These are phyloP conservation scores for Aegithalos caudatus DNA, from an alignment of 2,113 vertebrate species.

Conservation along the genomic window DNA sequence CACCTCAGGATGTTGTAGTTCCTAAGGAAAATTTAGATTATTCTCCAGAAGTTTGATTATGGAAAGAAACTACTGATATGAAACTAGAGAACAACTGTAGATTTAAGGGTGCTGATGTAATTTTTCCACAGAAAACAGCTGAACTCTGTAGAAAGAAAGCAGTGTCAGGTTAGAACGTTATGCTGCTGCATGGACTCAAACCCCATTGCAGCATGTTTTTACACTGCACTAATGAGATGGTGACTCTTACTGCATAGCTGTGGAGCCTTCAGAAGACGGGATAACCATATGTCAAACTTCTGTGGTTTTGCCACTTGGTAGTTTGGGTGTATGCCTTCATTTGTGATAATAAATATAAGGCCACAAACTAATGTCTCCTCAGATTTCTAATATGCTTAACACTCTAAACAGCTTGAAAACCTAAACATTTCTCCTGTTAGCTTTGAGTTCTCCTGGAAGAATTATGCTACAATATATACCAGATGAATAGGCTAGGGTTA, in stretches of 20 bases:
- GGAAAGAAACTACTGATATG: background rate
- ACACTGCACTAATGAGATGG: background rate
- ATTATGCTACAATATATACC: background rate
- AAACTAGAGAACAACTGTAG: background rate
- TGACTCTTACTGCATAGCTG: background rate
- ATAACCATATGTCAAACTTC: constrained; percentile 5
- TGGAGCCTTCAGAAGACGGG: background rate
- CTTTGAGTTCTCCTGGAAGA: background rate
- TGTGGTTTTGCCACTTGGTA: constrained; percentile 25
- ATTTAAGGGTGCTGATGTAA: background rate
- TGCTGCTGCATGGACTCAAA: background rate
- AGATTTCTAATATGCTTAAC: constrained; percentile 16
- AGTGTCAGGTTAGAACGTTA: background rate
- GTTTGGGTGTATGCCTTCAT: background rate
- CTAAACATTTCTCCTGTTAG: constrained; percentile 34
- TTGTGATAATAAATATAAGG: constrained; percentile 55
- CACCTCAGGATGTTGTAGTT: background rate
- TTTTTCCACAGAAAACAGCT: background rate
- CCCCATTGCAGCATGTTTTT: background rate
- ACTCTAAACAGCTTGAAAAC: constrained; percentile 36
- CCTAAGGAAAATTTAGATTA: background rate
- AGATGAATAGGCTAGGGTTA: background rate
- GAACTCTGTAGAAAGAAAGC: background rate
- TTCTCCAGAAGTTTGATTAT: background rate
- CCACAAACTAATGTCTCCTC: constrained; percentile 8